These are phyloP conservation scores for Chloropsis cyanopogon DNA, from an alignment of 2,113 vertebrate species.

Conservation along the genomic window DNA sequence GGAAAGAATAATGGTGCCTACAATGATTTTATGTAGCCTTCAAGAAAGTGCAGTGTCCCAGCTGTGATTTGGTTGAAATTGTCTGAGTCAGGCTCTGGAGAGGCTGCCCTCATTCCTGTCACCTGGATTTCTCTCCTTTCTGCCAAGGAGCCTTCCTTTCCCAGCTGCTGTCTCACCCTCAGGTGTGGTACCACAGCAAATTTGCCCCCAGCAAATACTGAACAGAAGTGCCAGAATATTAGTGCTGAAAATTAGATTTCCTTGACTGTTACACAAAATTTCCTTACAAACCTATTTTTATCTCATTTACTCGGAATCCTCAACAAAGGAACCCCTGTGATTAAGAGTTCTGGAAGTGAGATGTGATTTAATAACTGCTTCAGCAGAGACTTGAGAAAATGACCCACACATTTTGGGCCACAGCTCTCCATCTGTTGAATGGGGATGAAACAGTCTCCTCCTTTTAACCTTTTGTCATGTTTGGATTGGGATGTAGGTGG, in stretches of 20 bases:
- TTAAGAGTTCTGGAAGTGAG: not conserved
- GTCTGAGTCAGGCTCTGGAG: not conserved
- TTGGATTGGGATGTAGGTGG: not conserved
- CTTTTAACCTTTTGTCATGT: not conserved
- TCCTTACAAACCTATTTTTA: not conserved
- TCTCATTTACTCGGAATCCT: not conserved
- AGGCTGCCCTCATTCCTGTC: not conserved
- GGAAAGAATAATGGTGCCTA: not conserved
- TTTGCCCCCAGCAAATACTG: not conserved
- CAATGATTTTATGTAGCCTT: not conserved
- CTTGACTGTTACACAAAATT: not conserved
- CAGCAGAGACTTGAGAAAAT: not conserved
- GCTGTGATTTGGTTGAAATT: not conserved
- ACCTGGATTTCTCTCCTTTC: not conserved
- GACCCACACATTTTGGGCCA: not conserved
- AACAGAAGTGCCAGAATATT: too few species aligned
- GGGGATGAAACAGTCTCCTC: not conserved
- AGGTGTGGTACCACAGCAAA: not conserved
- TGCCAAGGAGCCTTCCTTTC: not conserved
- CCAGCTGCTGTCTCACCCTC: not conserved
- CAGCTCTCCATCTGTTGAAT: not conserved
- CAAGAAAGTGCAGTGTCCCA: not conserved
- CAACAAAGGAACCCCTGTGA: not conserved
- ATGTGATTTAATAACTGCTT: not conserved
- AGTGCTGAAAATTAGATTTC: not conserved